Evolutionary conservation across 2,888 invertebrate genomes (phyloP), one percentile per base, ranked within the genome.

Genomic region (Galeruca laticollis): DNA sequence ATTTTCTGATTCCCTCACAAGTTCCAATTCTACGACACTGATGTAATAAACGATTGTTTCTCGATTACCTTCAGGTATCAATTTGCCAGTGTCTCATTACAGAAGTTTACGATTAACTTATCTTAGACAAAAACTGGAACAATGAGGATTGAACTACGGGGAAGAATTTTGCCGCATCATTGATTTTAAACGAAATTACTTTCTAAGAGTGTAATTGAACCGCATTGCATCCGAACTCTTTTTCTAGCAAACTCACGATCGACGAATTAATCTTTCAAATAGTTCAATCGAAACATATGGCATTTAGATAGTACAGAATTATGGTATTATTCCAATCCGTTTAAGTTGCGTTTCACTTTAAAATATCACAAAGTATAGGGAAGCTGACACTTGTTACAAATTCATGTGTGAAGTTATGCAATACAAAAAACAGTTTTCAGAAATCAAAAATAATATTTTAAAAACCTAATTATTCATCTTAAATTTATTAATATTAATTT

Each of bases 161-260:
- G 52, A 31, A 68, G 73, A 73, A 73, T 68, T 70, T 73, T 73
- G 68, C 73, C 61, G 73, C 73, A 70, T 73, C 70, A 66, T 59
- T 68, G 73, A 49, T 60, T 70, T 60, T 64, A 43, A 70, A 70
- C 68, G 64, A 68, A 72, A 73, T 73, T 68, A 63, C 73, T 73
- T 70, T 68, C 68, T 65, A 68, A 69, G 62, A 54, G 43, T 60
- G 66, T 69, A 69, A 72, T 72, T 60, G 69, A 71, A 21, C 59
- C 43, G 52, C 20, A 31, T 61, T n/a, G 63, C 62, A 59, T 60
- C 63, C 11, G n/a, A 72, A 59, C 64, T 60, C 35, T 68, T 70
- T 51, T 56, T 49, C 60, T 47, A 51, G 67, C 52, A 68, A 56
- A 56, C 52, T 68, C 69, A 54, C 37, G 67, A 67, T 67, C 18